These are phyloP conservation scores for rat (Rattus norvegicus) DNA, from an alignment of 2,113 vertebrate genomes.

Conservation along the genomic window GRCr8 NC_086026.1:51916001-51916500, in stretches of 20 bases:
- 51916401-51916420: not conserved
- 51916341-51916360: not conserved
- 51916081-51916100: slow-evolving; percentile 65
- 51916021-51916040: slow-evolving; percentile 52
- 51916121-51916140: slow-evolving; percentile 48
- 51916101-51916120: slow-evolving; percentile 61
- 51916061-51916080: slow-evolving; percentile 47
- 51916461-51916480: not conserved
- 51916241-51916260: not conserved
- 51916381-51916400: not conserved
- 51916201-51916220: not conserved
- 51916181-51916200: not conserved
- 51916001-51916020: not conserved
- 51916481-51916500: not conserved
- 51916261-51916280: not conserved
- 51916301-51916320: not conserved
- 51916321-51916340: not conserved
- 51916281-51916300: not conserved
- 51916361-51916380: not conserved
- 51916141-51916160: slow-evolving; percentile 38
- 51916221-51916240: not conserved
- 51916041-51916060: slow-evolving; percentile 62
- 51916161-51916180: slow-evolving; percentile 19
- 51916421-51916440: not conserved
- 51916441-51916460: not conserved